These are phyloP conservation scores for Sarcophaga caerulescens DNA, from an alignment of 2,888 invertebrate genomes.

Conservation along the genomic window DNA sequence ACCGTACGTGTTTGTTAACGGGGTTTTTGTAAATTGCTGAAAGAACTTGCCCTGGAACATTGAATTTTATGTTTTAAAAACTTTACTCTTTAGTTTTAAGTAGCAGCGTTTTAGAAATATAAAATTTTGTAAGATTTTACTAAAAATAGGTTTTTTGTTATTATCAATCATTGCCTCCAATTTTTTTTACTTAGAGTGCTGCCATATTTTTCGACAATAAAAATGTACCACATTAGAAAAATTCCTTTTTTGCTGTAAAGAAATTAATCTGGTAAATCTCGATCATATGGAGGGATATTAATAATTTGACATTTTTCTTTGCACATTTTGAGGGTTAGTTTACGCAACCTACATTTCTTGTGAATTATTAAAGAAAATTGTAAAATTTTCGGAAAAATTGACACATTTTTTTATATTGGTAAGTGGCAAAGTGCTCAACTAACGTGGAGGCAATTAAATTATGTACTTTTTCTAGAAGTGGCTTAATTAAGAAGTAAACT, in stretches of 20 bases:
- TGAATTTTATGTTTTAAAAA: neutral
- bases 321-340: slow-evolving; percentile 75
- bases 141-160: slow-evolving; percentile 31
- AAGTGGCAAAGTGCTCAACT: slow-evolving; percentile 22
- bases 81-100: neutral
- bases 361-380: slow-evolving; percentile 41
- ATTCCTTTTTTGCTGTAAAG: slow-evolving; percentile 6
- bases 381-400: slow-evolving; percentile 49
- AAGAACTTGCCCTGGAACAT: neutral
- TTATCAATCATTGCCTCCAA: slow-evolving; percentile 59
- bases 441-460: neutral
- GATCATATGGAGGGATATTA: slow-evolving; percentile 49
- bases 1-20: slow-evolving; percentile 42
- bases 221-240: slow-evolving; percentile 22
- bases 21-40: slow-evolving; percentile 43
- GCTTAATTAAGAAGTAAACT: slow-evolving; percentile 17
- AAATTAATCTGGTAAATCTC: slow-evolving; percentile 27
- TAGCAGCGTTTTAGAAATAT: neutral
- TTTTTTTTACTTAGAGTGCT: slow-evolving; percentile 40
- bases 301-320: slow-evolving; percentile 68
- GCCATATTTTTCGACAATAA: slow-evolving; percentile 31
- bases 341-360: slow-evolving; percentile 75
- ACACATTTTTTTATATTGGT: slow-evolving; percentile 11
- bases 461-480: slow-evolving; percentile 25
- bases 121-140: neutral